These are phyloP conservation scores for Deilephila elpenor DNA, from an alignment of 2,888 invertebrate species.

Conservation along the genomic window DNA sequence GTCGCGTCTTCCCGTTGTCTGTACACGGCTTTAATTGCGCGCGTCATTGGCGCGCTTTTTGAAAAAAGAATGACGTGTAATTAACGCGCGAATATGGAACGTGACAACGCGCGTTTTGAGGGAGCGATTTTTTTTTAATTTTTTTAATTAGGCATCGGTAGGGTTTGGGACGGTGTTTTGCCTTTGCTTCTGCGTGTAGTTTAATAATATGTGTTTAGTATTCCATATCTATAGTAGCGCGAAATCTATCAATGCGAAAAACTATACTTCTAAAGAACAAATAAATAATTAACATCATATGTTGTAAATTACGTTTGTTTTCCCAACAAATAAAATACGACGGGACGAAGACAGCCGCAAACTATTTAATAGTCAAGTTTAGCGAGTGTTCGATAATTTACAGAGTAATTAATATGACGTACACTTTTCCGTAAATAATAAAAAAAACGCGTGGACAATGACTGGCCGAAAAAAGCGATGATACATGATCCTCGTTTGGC, in stretches of 20 bases:
- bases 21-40: slow-evolving; percentile 84
- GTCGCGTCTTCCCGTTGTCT: slow-evolving; percentile 83
- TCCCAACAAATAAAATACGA: not conserved
- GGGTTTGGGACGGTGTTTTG: slow-evolving; percentile 43
- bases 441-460: slow-evolving; percentile 75
- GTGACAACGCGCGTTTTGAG: slow-evolving; percentile 83
- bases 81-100: slow-evolving; percentile 85
- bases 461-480: slow-evolving; percentile 83
- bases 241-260: not conserved
- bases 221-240: not conserved
- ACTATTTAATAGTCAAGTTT: slow-evolving; percentile 44
- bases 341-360: slow-evolving; percentile 27
- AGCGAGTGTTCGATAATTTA: slow-evolving; percentile 36
- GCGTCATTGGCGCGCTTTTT: slow-evolving; percentile 84
- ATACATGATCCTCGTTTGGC: slow-evolving; percentile 84
- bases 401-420: slow-evolving; percentile 73
- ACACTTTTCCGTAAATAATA: slow-evolving; percentile 49
- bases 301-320: not conserved
- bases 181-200: slow-evolving; percentile 34
- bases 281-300: not conserved
- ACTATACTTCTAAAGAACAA: not conserved
- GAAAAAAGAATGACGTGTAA: slow-evolving; percentile 85
- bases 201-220: not conserved
- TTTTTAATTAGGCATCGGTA: slow-evolving; percentile 79
- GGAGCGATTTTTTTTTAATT: slow-evolving; percentile 73